A percentile compares a stretch with the other conserved stretches of the same genome.
These are phyloP conservation scores for Eulemur rubriventer DNA, from an alignment of 2,797 vertebrate species.

Conservation along the genomic window DNA sequence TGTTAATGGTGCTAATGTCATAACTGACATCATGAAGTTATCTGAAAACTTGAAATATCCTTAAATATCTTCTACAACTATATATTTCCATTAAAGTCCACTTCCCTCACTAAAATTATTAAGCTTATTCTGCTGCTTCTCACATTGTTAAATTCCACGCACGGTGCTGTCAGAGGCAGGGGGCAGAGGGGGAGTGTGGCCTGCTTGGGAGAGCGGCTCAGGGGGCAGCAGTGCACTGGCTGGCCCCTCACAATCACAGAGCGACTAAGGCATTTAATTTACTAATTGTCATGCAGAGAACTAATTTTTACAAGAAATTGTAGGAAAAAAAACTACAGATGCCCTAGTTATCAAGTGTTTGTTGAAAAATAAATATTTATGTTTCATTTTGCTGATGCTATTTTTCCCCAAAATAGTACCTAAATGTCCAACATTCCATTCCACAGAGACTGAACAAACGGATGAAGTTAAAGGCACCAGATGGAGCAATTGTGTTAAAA, in stretches of 20 bases:
- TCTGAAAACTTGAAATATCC: background rate
- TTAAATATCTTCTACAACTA: no score
- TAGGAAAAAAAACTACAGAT: background rate
- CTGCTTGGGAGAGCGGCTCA: background rate
- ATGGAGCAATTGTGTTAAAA: background rate
- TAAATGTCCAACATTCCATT: no score
- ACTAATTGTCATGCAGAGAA: background rate
- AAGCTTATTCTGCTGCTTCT: background rate
- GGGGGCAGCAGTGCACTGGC: no score
- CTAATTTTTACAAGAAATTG: background rate
- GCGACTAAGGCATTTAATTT: background rate
- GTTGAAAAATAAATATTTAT: background rate
- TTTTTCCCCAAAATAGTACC: background rate
- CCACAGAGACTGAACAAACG: background rate
- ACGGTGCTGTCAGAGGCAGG: accelerated
- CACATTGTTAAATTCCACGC: background rate
- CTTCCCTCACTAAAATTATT: no score
- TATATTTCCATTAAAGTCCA: no score
- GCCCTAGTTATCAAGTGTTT: background rate
- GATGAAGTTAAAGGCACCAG: background rate
- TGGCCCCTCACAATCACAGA: background rate
- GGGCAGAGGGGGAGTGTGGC: background rate
- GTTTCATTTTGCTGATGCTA: background rate
- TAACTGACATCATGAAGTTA: background rate
- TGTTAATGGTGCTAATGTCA: background rate